Conservation (phyloP, 2,888 invertebrate species). For the Drosophila incognita region DNA sequence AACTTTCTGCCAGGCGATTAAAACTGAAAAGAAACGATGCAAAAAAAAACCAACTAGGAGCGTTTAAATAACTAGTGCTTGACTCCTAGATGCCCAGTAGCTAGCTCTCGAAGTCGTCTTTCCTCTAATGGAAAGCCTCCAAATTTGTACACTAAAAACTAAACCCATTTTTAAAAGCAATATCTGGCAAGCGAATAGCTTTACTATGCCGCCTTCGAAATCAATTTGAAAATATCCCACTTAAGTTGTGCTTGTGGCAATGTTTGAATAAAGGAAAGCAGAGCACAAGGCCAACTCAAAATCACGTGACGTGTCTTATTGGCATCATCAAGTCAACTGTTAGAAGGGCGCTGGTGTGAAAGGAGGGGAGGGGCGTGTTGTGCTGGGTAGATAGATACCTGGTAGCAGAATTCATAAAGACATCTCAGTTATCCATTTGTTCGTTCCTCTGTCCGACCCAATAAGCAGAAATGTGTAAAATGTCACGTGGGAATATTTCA, state of each 20-base stretch:
- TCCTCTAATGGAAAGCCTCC: background rate
- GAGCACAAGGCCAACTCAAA: slow-evolving; percentile 29
- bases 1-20: slow-evolving; percentile 60
- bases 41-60: slow-evolving; percentile 9
- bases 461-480: slow-evolving; percentile 61
- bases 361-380: background rate
- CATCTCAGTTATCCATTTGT: slow-evolving; percentile 14
- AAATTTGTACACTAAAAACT: background rate
- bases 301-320: slow-evolving; percentile 82
- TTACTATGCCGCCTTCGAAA: background rate
- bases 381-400: slow-evolving; percentile 23
- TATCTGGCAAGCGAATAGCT: background rate
- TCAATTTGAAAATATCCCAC: slow-evolving; percentile 1
- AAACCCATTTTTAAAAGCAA: background rate
- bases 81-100: background rate
- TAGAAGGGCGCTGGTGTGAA: background rate
- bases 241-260: slow-evolving; percentile 10
- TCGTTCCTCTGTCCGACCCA: slow-evolving; percentile 27
- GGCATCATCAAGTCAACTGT: slow-evolving; percentile 73
- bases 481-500: slow-evolving; percentile 73
- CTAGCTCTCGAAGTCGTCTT: background rate
- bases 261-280: slow-evolving; percentile 10
- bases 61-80: background rate
- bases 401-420: slow-evolving; percentile 15
- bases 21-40: slow-evolving; percentile 49